Percentiles rank a stretch among this genome's conserved stretches.
These are phyloP conservation scores for Phaenicophaeus curvirostris DNA, from an alignment of 2,797 vertebrate species.

Conservation along the genomic window DNA sequence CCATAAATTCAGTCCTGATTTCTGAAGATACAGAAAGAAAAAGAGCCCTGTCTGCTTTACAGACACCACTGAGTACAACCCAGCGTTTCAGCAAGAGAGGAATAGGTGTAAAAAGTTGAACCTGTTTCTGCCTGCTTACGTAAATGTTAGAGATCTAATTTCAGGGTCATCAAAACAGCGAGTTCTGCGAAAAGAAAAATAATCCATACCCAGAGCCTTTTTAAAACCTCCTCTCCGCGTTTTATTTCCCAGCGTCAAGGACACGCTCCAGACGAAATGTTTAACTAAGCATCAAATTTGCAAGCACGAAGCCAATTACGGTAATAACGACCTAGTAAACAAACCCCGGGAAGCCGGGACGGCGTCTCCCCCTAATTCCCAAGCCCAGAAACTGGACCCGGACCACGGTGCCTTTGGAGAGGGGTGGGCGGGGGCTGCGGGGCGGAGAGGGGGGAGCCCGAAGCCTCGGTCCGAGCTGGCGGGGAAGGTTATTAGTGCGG, in stretches of 20 bases:
- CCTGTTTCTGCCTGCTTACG: neutral
- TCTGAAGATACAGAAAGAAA: neutral
- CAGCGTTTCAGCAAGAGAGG: neutral
- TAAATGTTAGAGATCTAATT: neutral
- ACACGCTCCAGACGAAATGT: neutral
- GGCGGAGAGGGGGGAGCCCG: neutral
- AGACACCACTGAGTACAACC: rapidly evolving
- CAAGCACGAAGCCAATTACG: neutral
- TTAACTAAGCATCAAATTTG: neutral
- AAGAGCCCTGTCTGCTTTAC: rapidly evolving
- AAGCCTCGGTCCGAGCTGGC: neutral
- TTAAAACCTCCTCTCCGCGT: neutral
- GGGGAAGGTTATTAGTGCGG: neutral
- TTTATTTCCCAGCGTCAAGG: neutral
- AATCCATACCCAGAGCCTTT: neutral
- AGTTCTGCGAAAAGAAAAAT: neutral
- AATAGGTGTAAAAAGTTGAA: neutral
- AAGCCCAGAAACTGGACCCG: neutral
- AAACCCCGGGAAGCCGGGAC: neutral
- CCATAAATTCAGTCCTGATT: neutral
- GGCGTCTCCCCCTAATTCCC: neutral
- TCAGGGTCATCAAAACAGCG: neutral
- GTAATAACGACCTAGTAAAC: neutral
- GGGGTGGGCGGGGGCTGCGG: too few relatives aligned
- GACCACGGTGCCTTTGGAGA: too few relatives aligned